A percentile compares a stretch with the other conserved stretches of the same genome.
phyloP scores from a whole-genome alignment of 2,797 vertebrate genomes.

The Anabacerthia variegaticeps region DNA sequence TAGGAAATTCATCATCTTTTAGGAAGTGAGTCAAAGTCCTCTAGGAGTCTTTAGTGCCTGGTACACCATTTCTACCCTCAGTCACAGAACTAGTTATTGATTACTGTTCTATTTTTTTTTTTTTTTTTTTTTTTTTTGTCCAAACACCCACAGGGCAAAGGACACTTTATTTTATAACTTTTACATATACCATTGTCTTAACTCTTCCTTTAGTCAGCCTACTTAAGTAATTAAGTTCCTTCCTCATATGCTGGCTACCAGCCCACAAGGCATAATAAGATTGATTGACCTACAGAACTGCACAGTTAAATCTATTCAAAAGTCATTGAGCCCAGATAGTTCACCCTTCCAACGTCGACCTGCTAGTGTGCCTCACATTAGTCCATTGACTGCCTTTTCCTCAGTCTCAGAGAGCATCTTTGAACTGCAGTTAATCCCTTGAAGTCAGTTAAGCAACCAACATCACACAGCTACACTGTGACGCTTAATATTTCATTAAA shows the following conservation, averaged over 20 bases:
- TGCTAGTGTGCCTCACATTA: neutral
- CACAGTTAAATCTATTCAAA: neutral
- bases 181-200: neutral
- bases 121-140: neutral
- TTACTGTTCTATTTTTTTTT: neutral
- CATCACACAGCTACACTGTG: slow-evolving; percentile 6
- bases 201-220: neutral
- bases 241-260: neutral
- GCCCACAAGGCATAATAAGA: neutral
- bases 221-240: neutral
- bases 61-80: neutral
- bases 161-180: neutral
- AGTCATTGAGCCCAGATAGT: neutral
- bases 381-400: neutral
- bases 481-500: slow-evolving; percentile 36
- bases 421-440: neutral
- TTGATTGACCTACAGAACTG: neutral
- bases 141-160: neutral
- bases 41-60: neutral
- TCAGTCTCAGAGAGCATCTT: neutral
- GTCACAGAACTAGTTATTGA: neutral
- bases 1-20: neutral
- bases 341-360: neutral
- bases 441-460: slow-evolving; percentile 1
- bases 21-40: neutral